A percentile compares a stretch with the other conserved stretches of the same genome.
Conservation (phyloP, 2,888 invertebrate species). For the Polymixis flavicincta region DNA sequence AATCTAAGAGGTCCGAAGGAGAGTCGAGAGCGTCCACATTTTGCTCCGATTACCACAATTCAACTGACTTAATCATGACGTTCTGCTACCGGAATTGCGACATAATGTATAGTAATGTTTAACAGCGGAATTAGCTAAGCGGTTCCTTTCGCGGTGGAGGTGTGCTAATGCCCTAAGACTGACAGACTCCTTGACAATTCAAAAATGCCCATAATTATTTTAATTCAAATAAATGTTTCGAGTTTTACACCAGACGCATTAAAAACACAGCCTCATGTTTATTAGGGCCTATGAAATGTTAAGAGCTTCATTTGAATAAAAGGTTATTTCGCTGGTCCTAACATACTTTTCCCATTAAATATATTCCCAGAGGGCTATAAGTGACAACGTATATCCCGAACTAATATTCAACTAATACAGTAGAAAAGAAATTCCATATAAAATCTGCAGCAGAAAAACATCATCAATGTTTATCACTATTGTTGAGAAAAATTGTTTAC, state of each 20-base stretch:
- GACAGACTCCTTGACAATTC: not conserved
- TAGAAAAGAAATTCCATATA: slow-evolving; percentile 15
- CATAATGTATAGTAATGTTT: too few species aligned
- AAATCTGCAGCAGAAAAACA: slow-evolving; percentile 34
- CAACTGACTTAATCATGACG: too few species aligned
- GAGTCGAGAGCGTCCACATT: too few species aligned
- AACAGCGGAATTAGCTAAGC: too few species aligned
- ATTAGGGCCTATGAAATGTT: not conserved
- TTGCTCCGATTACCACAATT: too few species aligned
- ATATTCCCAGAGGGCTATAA: slow-evolving; percentile 12
- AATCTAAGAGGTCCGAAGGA: too few species aligned
- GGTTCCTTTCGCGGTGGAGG: too few species aligned
- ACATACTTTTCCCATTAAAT: slow-evolving; percentile 38
- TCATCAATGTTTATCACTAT: slow-evolving; percentile 47
- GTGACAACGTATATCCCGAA: slow-evolving; percentile 30
- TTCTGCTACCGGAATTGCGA: too few species aligned
- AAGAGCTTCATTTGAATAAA: slow-evolving; percentile 37
- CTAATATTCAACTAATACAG: slow-evolving; percentile 32
- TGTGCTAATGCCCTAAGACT: too few species aligned
- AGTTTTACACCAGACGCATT: not conserved
- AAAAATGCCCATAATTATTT: not conserved
- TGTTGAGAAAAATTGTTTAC: slow-evolving; percentile 41
- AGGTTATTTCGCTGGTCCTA: slow-evolving; percentile 13
- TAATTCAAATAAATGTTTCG: not conserved
- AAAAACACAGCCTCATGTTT: not conserved